phyloP scores from a whole-genome alignment of 2,113 vertebrate species.

The Formicarius rufipectus region DNA sequence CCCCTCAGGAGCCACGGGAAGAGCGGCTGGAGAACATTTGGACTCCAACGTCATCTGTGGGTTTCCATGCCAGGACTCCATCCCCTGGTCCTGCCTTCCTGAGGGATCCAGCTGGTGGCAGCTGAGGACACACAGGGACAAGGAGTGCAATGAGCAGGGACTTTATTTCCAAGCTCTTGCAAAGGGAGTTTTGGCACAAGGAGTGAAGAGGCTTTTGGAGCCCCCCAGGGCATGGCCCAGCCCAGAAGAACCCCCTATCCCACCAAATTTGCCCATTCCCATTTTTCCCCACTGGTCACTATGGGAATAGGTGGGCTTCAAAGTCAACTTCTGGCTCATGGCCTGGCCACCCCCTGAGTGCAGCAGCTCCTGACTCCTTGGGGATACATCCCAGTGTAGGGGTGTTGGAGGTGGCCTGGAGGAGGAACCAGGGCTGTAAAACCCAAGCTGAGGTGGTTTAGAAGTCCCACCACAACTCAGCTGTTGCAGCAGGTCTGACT shows the following conservation, averaged over 20 bases:
- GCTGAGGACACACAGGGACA: background rate
- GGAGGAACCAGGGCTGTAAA: background rate
- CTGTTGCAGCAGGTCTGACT: background rate
- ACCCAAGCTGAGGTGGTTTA: rapidly evolving
- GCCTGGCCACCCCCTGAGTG: too few relatives aligned
- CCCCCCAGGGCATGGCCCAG: too few relatives aligned
- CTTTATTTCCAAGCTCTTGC: rapidly evolving
- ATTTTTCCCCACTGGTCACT: background rate
- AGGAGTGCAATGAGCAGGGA: background rate
- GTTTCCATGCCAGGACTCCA: background rate
- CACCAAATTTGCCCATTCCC: background rate
- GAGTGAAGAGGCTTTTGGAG: background rate
- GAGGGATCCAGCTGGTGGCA: background rate
- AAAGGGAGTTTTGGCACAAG: background rate
- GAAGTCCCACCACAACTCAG: background rate
- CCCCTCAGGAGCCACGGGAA: background rate
- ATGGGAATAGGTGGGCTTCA: background rate
- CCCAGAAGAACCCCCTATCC: rapidly evolving
- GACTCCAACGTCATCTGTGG: background rate
- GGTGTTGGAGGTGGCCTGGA: background rate
- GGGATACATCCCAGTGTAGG: rapidly evolving
- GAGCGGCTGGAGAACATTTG: background rate
- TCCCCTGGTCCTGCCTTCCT: background rate
- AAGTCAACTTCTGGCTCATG: background rate
- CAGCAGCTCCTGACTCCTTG: too few relatives aligned